A percentile compares a stretch with the other conserved stretches of the same genome.
Conservation (phyloP, 1,140 invertebrate genomes). For the Phymorhynchus buccinoides region DNA sequence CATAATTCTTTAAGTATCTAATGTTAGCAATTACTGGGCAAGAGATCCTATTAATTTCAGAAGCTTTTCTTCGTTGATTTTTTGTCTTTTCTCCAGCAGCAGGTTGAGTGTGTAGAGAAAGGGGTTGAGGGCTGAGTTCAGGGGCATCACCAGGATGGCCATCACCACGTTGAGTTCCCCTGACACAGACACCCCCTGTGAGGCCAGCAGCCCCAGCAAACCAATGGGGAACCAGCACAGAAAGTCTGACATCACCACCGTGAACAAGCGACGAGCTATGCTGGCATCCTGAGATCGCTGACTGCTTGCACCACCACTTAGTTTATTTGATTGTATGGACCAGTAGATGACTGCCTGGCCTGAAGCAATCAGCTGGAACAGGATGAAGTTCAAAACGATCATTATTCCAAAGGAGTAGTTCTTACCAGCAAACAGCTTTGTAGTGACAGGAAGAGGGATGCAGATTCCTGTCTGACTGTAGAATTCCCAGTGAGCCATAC, state of each 20-base stretch:
- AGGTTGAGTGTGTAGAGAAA: neutral
- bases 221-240: constrained; percentile 16
- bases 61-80: neutral
- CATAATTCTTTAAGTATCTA: no score
- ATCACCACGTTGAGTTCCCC: neutral
- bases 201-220: neutral
- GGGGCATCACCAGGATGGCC: neutral
- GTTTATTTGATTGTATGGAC: neutral
- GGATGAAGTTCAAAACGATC: constrained; percentile 1
- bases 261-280: neutral
- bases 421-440: neutral
- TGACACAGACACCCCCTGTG: neutral
- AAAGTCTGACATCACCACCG: neutral
- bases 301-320: neutral
- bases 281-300: neutral
- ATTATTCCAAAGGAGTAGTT: neutral
- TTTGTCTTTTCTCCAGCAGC: neutral
- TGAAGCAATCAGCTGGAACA: neutral
- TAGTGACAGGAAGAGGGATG: constrained; percentile 1
- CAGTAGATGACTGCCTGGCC: neutral
- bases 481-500: constrained; percentile 2
- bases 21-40: no score
- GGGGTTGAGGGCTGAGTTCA: neutral
- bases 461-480: constrained; percentile 10
- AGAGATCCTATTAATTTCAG: neutral